Conservation (phyloP, 2,113 vertebrate genomes). For the Hydrolagus affinis region DNA sequence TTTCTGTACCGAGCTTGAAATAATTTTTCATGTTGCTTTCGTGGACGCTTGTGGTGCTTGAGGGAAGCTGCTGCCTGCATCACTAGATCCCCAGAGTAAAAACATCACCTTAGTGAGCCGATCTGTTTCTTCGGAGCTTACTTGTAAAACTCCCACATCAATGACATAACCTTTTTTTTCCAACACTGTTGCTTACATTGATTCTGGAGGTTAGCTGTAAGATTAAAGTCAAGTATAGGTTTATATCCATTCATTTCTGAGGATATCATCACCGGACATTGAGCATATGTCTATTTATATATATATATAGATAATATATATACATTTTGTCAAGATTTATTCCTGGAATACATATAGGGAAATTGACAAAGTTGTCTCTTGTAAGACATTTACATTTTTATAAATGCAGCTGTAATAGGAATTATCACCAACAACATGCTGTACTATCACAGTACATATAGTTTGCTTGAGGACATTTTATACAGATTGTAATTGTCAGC, state of each 20-base stretch:
- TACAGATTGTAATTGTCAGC: constrained; percentile 25
- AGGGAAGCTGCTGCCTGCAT: no score
- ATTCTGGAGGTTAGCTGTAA: background rate
- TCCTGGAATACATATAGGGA: background rate
- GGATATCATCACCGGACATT: background rate
- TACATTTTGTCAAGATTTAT: background rate
- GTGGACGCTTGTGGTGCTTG: no score
- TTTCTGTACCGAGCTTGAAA: no score
- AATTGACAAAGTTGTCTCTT: background rate
- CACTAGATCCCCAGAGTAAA: no score
- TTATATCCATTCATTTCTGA: background rate
- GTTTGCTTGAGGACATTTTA: constrained; percentile 26
- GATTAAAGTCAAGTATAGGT: constrained; percentile 4
- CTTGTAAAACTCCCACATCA: no score
- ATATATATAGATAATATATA: background rate
- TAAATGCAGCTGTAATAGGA: constrained; percentile 11
- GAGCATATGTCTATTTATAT: background rate
- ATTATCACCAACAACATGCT: constrained; percentile 2
- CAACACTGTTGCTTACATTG: background rate
- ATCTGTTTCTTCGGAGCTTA: no score
- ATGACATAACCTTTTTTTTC: no score
- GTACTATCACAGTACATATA: constrained; percentile 18
- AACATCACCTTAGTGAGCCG: no score
- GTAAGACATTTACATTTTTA: constrained; percentile 2
- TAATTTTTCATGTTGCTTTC: no score